phyloP scores from a whole-genome alignment of 2,113 vertebrate species.

The Martes martes region DNA sequence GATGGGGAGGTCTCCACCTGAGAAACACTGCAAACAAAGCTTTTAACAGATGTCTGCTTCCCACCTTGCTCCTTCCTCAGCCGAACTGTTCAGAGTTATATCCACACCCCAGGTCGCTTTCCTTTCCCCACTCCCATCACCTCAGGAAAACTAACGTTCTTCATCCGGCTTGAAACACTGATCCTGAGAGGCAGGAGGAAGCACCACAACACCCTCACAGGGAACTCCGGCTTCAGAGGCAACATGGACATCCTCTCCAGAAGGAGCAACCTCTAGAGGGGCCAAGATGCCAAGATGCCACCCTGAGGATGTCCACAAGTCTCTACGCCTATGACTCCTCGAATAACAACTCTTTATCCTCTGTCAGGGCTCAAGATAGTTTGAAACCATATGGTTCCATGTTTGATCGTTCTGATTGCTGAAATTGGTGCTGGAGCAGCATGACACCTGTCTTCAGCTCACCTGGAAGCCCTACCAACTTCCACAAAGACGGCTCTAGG shows the following conservation, averaged over 20 bases:
- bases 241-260: accelerated
- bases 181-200: not conserved
- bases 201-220: accelerated
- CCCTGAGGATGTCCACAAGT: no score
- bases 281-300: accelerated
- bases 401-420: not conserved
- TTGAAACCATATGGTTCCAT: not conserved
- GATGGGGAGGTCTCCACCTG: no score
- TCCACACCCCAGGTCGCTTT: not conserved
- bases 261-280: not conserved
- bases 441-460: not conserved
- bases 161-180: not conserved
- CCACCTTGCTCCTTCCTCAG: not conserved
- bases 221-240: not conserved
- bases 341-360: not conserved
- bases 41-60: not conserved
- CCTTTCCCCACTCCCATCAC: not conserved
- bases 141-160: not conserved
- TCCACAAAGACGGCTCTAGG: not conserved
- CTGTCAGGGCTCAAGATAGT: not conserved
- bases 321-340: accelerated
- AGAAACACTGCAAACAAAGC: not conserved
- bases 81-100: no score
- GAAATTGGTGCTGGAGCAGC: not conserved
- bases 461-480: not conserved